phyloP scores from a whole-genome alignment of 2,888 invertebrate genomes.

The Dendrolimus houi region DNA sequence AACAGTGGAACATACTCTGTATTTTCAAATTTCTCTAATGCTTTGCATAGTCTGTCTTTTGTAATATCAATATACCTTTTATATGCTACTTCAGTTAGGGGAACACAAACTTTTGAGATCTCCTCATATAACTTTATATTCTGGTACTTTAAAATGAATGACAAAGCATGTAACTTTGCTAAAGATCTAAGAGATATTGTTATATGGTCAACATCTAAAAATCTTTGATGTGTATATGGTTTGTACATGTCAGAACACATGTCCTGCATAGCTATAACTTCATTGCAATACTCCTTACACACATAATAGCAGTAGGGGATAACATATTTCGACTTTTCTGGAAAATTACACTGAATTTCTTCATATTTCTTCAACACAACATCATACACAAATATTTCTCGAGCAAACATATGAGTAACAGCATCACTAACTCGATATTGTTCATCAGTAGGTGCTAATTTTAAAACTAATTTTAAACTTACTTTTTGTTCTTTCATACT shows the following conservation, averaged over 20 bases:
- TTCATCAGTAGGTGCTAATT: conserved; percentile 58
- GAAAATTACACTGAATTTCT: conserved; percentile 25
- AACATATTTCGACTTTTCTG: conserved; percentile 17
- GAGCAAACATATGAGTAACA: conserved; percentile 45
- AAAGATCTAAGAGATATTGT: conserved; percentile 38
- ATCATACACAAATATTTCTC: conserved; percentile 54
- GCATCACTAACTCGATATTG: conserved; percentile 57
- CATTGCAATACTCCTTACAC: conserved; percentile 43
- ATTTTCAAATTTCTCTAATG: conserved; percentile 33
- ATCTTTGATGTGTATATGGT: conserved; percentile 33
- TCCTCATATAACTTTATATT: conserved; percentile 29
- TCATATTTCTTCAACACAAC: conserved; percentile 34
- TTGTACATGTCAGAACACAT: conserved; percentile 42
- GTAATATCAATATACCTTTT: conserved; percentile 49
- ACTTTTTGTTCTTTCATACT: conserved; percentile 17
- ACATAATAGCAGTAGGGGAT: conserved; percentile 48
- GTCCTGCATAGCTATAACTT: conserved; percentile 50
- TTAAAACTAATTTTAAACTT: conserved; percentile 39
- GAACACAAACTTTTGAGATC: conserved; percentile 36
- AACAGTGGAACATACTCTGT: conserved; percentile 37
- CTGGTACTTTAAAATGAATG: conserved; percentile 39
- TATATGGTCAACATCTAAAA: conserved; percentile 48
- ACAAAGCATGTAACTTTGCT: conserved; percentile 54
- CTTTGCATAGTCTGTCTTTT: conserved; percentile 48
- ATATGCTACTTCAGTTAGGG: conserved; percentile 38